Conservation (phyloP, 1,140 invertebrate species). For the Panulirus ornatus region DNA sequence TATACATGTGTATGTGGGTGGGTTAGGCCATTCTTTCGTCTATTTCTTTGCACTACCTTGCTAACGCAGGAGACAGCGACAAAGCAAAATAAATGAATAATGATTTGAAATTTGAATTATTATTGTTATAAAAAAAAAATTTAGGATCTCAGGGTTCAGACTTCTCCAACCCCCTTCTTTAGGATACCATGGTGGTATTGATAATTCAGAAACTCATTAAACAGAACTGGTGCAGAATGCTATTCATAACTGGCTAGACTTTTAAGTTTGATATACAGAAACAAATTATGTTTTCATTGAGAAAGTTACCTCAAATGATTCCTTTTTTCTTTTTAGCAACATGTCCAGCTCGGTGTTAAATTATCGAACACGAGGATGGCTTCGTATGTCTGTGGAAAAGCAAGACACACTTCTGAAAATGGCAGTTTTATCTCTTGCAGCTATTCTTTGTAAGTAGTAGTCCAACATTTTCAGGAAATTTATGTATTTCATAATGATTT, state of each 20-base stretch:
- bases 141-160: too few species aligned
- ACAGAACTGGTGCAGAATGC: neutral
- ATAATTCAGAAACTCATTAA: neutral
- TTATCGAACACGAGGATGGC: slow-evolving; percentile 67
- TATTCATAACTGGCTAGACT: neutral
- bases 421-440: slow-evolving; percentile 92
- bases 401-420: slow-evolving; percentile 96
- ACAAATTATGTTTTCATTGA: neutral
- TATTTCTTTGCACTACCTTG: too few species aligned
- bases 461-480: too few species aligned
- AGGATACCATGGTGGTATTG: neutral
- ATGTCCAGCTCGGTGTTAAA: slow-evolving; percentile 54
- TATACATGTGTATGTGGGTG: too few species aligned
- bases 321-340: slow-evolving; percentile 34
- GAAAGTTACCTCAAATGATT: neutral
- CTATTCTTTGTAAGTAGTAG: slow-evolving; percentile 91
- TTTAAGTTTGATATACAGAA: neutral
- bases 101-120: too few species aligned
- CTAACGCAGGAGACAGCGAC: too few species aligned
- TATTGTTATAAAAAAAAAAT: too few species aligned
- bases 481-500: too few species aligned
- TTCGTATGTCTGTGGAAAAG: slow-evolving; percentile 83
- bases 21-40: too few species aligned
- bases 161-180: too few species aligned
- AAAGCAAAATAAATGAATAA: too few species aligned